These are phyloP conservation scores for Acromyrmex charruanus DNA, from an alignment of 1,140 invertebrate species.

Conservation along the genomic window DNA sequence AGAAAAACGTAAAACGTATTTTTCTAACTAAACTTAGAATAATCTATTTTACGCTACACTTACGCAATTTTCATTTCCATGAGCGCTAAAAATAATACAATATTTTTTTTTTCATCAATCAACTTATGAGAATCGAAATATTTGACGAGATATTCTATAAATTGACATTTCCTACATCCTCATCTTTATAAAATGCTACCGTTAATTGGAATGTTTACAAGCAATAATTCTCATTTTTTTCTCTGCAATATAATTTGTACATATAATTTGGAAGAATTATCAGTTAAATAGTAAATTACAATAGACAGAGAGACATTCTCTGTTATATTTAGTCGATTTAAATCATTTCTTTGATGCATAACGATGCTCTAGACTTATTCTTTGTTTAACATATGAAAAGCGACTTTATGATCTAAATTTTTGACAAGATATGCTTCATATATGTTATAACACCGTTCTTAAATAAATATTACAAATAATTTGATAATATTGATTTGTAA, in stretches of 20 bases:
- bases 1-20: neutral
- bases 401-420: conserved; percentile 41
- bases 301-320: conserved; percentile 28
- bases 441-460: conserved; percentile 38
- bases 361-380: conserved; percentile 39
- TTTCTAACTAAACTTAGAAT: neutral
- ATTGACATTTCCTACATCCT: conserved; percentile 26
- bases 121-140: conserved; percentile 20
- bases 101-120: neutral
- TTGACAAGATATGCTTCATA: conserved; percentile 51
- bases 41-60: neutral
- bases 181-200: conserved; percentile 45
- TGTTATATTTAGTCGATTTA: conserved; percentile 6
- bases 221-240: conserved; percentile 29
- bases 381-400: conserved; percentile 58
- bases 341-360: conserved; percentile 37
- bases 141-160: conserved; percentile 15
- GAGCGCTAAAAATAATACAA: conserved; percentile 22
- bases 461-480: conserved; percentile 59
- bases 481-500: conserved; percentile 43
- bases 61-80: neutral
- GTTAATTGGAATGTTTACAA: conserved; percentile 50
- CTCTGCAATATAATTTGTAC: conserved; percentile 48
- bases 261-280: conserved; percentile 56
- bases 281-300: conserved; percentile 41